Percentiles rank a stretch among this genome's conserved stretches.
Conservation (phyloP, 2,797 vertebrate species). For the Liasis olivaceus region DNA sequence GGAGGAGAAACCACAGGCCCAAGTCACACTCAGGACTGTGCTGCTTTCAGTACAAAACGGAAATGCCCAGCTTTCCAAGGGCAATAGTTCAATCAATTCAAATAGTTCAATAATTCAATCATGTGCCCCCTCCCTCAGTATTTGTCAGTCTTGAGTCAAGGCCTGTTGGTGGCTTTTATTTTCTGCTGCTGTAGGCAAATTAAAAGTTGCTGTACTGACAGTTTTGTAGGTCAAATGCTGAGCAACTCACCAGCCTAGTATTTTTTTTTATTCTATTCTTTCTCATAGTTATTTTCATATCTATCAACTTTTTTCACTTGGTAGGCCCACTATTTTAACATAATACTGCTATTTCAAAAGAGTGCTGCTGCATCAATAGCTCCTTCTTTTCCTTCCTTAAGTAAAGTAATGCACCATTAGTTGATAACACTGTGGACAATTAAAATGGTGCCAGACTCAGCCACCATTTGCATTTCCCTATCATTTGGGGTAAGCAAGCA, state of each 20-base stretch:
- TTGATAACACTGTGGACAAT: not conserved
- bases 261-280: not conserved
- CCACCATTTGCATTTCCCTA: not conserved
- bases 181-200: not conserved
- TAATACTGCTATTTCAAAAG: not conserved
- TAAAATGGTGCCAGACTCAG: not conserved
- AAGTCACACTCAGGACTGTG: not conserved
- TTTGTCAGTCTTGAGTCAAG: not conserved
- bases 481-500: not conserved
- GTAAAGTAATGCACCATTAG: not conserved
- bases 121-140: not conserved
- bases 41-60: not conserved
- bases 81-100: not conserved
- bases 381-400: not conserved
- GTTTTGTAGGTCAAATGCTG: not conserved
- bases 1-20: slow-evolving; percentile 26
- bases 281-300: not conserved
- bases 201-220: not conserved
- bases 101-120: not conserved
- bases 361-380: not conserved
- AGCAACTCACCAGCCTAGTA: not conserved
- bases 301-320: not conserved
- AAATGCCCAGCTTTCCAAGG: not conserved
- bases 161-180: not conserved
- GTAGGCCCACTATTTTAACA: not conserved